These are phyloP conservation scores for Pristionchus fissidentatus DNA, from an alignment of 2,888 invertebrate species.

Conservation along the genomic window DNA sequence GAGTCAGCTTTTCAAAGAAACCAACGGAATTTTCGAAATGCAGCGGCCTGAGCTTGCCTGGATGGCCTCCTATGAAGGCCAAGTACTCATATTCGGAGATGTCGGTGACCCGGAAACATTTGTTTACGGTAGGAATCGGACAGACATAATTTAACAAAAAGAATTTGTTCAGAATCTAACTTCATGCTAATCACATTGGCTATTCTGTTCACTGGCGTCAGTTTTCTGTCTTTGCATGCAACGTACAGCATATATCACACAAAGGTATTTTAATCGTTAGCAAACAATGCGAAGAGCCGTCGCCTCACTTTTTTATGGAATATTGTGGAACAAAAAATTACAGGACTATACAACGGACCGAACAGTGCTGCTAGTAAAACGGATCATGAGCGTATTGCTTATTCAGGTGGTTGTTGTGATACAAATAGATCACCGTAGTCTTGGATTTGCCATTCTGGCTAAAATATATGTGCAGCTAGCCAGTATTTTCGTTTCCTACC, in stretches of 20 bases:
- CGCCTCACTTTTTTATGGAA: too few species aligned
- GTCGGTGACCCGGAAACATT: background rate
- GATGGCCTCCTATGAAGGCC: background rate
- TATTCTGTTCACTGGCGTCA: background rate
- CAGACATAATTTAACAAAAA: background rate
- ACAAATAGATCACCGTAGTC: too few species aligned
- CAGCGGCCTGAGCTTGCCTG: background rate
- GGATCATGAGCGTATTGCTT: background rate
- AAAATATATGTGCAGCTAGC: background rate
- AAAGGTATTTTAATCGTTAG: too few species aligned
- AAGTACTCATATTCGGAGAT: background rate
- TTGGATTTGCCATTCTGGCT: too few species aligned
- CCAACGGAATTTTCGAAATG: too few species aligned
- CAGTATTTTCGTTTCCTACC: background rate
- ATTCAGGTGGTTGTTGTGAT: background rate
- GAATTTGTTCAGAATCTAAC: background rate
- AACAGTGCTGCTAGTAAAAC: background rate
- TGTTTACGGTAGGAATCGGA: background rate
- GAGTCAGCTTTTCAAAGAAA: background rate
- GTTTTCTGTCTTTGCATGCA: background rate
- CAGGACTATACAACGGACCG: background rate
- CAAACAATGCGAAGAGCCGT: too few species aligned
- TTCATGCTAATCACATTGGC: background rate
- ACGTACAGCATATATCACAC: background rate
- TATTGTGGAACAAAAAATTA: background rate